Base-by-base conservation (phyloP, 2,888 invertebrate species). In the Trissonchulus latispiculum region DNA sequence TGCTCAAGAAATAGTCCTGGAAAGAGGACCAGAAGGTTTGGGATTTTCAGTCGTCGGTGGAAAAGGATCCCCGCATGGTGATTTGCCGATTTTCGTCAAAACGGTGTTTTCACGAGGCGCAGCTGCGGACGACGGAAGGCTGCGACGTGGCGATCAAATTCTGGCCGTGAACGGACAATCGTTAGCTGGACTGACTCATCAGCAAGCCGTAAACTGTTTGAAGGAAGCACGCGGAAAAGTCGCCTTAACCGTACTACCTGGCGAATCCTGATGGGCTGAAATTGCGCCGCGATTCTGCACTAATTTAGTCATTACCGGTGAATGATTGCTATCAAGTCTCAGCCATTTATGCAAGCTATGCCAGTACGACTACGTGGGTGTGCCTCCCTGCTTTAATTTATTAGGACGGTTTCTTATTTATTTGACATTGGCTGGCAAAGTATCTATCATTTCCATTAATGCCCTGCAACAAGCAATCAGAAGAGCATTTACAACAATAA, bases 71-170 rank as follows among this genome's bases (percentile, higher is more conserved):
- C 86, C 86, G 1, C 86, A 86, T 77, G 87, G 87, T 0, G 85
- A 87, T 79, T 81, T 87, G 73, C 87, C 87, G 2, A 86, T 87
- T 76, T 87, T 86, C 78, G 83, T 85, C 36, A 85, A 68, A n/a
- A 68, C 69, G 3, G 69, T 68, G 23, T 68, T 33, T 36, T 33
- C 69, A 8, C 95, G 95, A 1, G 91, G 95, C 33, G 90, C 90
- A 48, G 95, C 95, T 0, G 87, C 88, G 77, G 83, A 85, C n/a
- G 95, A 95, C 83, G 93, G 91, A 1, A 89, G 92, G 73, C 88
- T 99, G 76, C 90, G 92, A 85, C 90, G 90, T 80, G 96, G 97
- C 31, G 97, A 99, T 85, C 89, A 92, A 80, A 89, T 99, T 71
- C 86, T 92, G 8, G 87, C 92, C 36, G 91, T 97, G 23, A 94